Evolutionary conservation across 2,888 invertebrate genomes (phyloP).

Genomic region (Mycalesis mineus): DNA sequence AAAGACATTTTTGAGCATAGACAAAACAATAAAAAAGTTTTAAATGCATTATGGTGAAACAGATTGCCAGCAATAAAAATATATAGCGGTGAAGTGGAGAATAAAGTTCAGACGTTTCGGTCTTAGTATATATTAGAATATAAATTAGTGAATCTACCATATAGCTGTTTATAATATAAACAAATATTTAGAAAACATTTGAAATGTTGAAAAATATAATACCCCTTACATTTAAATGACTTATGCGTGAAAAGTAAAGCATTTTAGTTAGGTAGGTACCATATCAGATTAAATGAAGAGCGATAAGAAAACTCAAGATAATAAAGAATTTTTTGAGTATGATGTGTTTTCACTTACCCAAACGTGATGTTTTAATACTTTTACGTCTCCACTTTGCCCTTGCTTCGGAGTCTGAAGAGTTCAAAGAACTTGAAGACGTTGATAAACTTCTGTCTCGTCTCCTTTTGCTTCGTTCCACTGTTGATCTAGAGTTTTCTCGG

Average conservation of each 20-base stretch:
- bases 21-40: conserved; percentile 51
- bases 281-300: not conserved
- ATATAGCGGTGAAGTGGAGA: not conserved
- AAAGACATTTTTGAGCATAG: conserved; percentile 75
- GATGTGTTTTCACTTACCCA: not conserved
- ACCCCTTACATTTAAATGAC: not conserved
- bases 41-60: conserved; percentile 22
- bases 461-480: not conserved
- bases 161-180: too few species aligned
- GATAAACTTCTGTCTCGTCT: conserved; percentile 6
- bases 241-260: not conserved
- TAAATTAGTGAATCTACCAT: too few species aligned
- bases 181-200: too few species aligned
- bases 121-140: too few species aligned
- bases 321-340: not conserved
- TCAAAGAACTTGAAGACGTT: conserved; percentile 3
- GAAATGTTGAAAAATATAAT: too few species aligned
- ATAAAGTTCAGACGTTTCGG: too few species aligned
- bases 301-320: not conserved
- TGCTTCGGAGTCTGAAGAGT: conserved; percentile 8
- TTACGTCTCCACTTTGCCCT: conserved; percentile 13
- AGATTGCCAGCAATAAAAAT: conserved; percentile 6
- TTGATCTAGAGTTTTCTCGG: not conserved
- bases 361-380: conserved; percentile 3
- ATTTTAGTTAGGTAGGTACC: not conserved